phyloP scores from a whole-genome alignment of 1,140 invertebrate genomes.

The Brachionus manjavacas region DNA sequence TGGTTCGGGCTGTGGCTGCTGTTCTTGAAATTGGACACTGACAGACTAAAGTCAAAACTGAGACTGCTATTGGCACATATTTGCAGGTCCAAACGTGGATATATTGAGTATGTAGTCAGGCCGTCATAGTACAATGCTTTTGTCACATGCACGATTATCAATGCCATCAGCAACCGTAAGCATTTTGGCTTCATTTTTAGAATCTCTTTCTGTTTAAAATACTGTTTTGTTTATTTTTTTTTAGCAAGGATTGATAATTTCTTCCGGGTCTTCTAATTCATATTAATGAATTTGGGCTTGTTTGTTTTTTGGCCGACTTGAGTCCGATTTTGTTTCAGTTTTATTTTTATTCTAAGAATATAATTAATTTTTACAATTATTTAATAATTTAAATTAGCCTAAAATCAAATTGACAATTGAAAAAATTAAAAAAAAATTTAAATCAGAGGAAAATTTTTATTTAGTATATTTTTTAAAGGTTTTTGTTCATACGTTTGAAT shows the following conservation, averaged over 20 bases:
- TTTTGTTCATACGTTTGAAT: too few species aligned
- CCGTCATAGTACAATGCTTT: conserved; percentile 20
- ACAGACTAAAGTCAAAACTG: conserved; percentile 30
- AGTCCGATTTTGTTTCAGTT: neutral
- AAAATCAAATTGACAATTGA: too few species aligned
- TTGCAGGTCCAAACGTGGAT: conserved; percentile 30
- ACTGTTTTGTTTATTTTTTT: neutral
- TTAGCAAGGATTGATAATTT: too few species aligned
- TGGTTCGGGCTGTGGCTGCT: neutral
- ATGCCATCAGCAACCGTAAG: neutral
- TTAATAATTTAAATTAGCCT: too few species aligned
- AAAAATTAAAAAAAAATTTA: too few species aligned
- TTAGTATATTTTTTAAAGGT: too few species aligned
- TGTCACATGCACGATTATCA: neutral
- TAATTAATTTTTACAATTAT: neutral
- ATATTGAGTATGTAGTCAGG: conserved; percentile 12
- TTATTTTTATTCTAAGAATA: neutral
- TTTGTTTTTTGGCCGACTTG: neutral
- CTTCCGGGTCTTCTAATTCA: neutral
- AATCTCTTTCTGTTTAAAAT: conserved; percentile 1
- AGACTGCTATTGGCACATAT: conserved; percentile 12
- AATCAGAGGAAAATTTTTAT: too few species aligned
- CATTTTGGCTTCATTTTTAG: neutral
- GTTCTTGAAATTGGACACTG: neutral
- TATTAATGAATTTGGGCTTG: neutral